Evolutionary conservation across 2,888 invertebrate species (phyloP), one percentile per base, ranked within the genome.

Genomic region (Cryptophagus acutangulus): DNA sequence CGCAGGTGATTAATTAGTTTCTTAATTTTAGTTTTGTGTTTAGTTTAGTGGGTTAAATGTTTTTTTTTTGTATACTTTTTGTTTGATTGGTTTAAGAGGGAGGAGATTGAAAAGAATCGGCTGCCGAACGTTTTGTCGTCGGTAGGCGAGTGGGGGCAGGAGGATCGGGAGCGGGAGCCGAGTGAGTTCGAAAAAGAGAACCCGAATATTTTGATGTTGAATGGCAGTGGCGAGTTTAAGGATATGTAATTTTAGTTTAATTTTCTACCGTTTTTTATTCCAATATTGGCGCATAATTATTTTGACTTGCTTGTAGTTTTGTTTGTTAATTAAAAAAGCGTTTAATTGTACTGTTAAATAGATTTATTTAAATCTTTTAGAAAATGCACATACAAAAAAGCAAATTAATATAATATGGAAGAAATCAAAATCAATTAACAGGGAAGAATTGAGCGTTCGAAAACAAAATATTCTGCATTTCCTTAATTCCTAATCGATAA

Each of bases 151-250:
- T 83, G 82, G 83, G 82, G 82, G 9, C 79, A 82, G 65, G 77
- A 79, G 58, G 82, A 83, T 63, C 70, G 84, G 17, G 77, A 77
- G 49, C 66, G 84, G 50, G 81, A 82, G 55, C 84, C 85, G 4
- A 84, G 84, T 1, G 79, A 84, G 48, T 86, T 86, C 59, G 85
- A 86, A 69, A 79, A 78, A 60, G 84, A 85, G 63, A 85, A 85
- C 70, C 85, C 84, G 15, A 84, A 86, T 68, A 84, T 86, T 55
- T 74, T 85, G 25, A 71, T 86, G 76, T 66, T 86, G 33, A 82
- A 84, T 66, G 79, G 78, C 51, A 82, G 80, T 47, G 84, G 82
- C 17, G 81, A 81, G 67, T 85, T 86, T 66, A 75, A 82, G 66
- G 83, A 85, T 63, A 84, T 84, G 84, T 85, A 68, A 16, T 8